These are phyloP conservation scores for Matsumyia berberina DNA, from an alignment of 2,888 invertebrate species.

Conservation along the genomic window DNA sequence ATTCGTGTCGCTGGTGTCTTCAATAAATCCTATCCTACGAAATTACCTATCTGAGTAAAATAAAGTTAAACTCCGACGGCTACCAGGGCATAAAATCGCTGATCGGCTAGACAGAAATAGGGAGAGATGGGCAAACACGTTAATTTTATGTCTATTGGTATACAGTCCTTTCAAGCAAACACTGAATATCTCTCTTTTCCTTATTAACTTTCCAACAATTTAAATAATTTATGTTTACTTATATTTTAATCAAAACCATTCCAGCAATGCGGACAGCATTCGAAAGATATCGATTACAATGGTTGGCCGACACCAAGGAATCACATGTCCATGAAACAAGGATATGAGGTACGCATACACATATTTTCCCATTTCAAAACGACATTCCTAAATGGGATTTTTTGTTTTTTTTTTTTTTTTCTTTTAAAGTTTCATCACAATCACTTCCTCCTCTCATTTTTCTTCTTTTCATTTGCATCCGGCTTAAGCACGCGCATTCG, in stretches of 20 bases:
- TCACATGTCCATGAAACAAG: constrained; percentile 84
- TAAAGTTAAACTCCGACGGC: no score
- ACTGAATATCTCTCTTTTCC: no score
- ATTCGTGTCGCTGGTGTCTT: no score
- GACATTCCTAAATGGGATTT: background rate
- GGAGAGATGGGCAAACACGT: no score
- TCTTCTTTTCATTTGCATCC: background rate
- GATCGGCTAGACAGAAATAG: no score
- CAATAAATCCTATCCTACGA: no score
- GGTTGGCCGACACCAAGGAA: constrained; percentile 83
- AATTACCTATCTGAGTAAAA: no score
- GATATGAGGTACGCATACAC: constrained; percentile 82
- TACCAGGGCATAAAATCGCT: no score
- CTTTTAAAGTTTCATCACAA: background rate
- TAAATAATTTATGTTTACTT: constrained; percentile 46
- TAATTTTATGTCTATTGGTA: no score
- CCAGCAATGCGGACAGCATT: constrained; percentile 82
- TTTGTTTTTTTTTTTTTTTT: background rate
- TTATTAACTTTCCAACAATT: background rate
- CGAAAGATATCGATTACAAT: constrained; percentile 84
- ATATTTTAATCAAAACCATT: constrained; percentile 42
- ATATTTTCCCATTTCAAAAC: constrained; percentile 20
- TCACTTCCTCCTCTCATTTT: background rate
- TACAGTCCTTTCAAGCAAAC: no score
- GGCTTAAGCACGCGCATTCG: background rate